These are phyloP conservation scores for Goniozus legneri DNA, from an alignment of 1,140 invertebrate genomes.

Conservation along the genomic window DNA sequence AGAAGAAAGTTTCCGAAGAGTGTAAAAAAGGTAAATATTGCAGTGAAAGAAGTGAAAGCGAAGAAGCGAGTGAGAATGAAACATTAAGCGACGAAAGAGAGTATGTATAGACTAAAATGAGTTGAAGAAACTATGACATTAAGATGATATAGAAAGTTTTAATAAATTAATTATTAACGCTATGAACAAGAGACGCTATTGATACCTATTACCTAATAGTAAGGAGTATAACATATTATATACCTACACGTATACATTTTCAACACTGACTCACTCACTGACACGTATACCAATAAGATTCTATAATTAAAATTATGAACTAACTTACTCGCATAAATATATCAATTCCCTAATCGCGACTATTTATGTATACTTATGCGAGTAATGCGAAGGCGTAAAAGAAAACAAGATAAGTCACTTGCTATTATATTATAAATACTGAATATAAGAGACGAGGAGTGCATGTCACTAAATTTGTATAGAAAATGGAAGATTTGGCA, in stretches of 20 bases:
- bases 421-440: constrained; percentile 21
- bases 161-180: constrained; percentile 39
- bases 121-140: constrained; percentile 30
- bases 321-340: constrained; percentile 15
- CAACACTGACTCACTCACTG: constrained; percentile 1
- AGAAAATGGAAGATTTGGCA: background rate
- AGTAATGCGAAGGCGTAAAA: no score
- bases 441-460: constrained; percentile 7
- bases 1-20: no score
- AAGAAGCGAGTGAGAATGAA: background rate
- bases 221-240: background rate
- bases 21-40: background rate
- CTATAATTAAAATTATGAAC: constrained; percentile 2
- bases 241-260: background rate
- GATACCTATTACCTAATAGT: constrained; percentile 20
- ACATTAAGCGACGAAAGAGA: constrained; percentile 8
- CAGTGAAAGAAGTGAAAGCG: background rate
- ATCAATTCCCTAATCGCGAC: constrained; percentile 15
- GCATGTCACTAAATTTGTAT: background rate
- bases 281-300: constrained; percentile 7
- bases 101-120: constrained; percentile 25
- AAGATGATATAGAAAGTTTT: constrained; percentile 41
- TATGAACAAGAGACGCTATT: constrained; percentile 28
- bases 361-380: constrained; percentile 15
- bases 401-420: constrained; percentile 18